phyloP scores from a whole-genome alignment of 92 coral and sea anemone genomes.

The Muricea muricata region DNA sequence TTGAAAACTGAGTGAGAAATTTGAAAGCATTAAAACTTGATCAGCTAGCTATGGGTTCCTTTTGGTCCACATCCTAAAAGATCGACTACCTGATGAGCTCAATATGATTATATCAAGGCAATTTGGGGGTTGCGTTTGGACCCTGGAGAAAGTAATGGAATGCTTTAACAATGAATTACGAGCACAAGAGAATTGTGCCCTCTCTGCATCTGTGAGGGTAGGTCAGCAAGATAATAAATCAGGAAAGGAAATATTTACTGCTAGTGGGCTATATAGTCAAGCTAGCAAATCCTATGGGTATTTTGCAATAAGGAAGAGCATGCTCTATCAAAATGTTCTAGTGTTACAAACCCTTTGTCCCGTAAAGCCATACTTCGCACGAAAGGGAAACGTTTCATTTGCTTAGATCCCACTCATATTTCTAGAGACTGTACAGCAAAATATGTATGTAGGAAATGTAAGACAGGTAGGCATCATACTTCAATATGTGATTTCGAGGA shows the following conservation, averaged over 20 bases:
- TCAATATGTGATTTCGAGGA: too few relatives aligned
- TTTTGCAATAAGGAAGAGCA: not conserved
- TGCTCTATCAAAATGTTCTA: not conserved
- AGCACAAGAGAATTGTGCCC: conserved; percentile 6
- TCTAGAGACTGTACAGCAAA: not conserved
- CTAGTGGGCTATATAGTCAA: not conserved
- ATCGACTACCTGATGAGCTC: not conserved
- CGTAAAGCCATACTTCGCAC: not conserved
- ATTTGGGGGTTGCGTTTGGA: not conserved
- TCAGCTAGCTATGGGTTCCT: not conserved
- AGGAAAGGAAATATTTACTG: not conserved
- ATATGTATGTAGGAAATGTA: not conserved
- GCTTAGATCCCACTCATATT: not conserved
- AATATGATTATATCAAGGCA: not conserved
- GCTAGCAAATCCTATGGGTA: not conserved
- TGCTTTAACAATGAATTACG: not conserved
- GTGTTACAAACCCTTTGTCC: not conserved
- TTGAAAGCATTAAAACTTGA: not conserved
- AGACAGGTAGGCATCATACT: conserved; percentile 1
- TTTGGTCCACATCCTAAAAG: not conserved
- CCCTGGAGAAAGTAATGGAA: not conserved
- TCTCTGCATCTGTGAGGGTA: not conserved
- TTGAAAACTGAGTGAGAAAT: not conserved
- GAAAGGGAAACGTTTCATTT: not conserved
- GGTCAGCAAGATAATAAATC: not conserved